Evolutionary conservation across 2,888 invertebrate species (phyloP).

Genomic region (Euclidia mi): DNA sequence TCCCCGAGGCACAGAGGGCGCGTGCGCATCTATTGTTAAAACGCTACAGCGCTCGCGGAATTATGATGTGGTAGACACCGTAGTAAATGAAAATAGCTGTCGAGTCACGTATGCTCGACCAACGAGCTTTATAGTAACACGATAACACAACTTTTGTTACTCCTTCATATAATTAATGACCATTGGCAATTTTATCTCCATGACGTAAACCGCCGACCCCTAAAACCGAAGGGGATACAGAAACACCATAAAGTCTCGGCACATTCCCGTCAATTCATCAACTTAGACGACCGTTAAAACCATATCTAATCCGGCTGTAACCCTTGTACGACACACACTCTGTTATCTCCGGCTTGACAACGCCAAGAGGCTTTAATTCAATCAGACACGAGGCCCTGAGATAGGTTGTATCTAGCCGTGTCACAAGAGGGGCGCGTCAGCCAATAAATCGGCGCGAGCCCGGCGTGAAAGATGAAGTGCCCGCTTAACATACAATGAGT

Average conservation of each 20-base stretch:
- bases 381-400: conserved; percentile 63
- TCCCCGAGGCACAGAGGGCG: conserved; percentile 56
- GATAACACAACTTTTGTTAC: no score
- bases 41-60: conserved; percentile 47
- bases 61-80: conserved; percentile 46
- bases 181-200: neutral
- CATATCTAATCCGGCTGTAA: conserved; percentile 62
- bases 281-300: conserved; percentile 51
- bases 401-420: conserved; percentile 71
- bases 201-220: neutral
- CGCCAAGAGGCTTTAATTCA: conserved; percentile 72
- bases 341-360: conserved; percentile 68
- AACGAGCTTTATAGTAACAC: conserved; percentile 2
- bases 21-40: conserved; percentile 62
- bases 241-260: conserved; percentile 1
- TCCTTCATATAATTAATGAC: neutral
- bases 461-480: conserved; percentile 87
- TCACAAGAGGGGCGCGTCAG: conserved; percentile 83
- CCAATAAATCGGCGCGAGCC: conserved; percentile 85
- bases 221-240: neutral
- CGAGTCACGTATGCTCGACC: conserved; percentile 43
- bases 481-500: conserved; percentile 89
- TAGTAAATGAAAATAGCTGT: conserved; percentile 40
- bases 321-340: conserved; percentile 56
- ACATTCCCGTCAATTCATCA: conserved; percentile 45